Percentiles rank a stretch among this genome's conserved stretches.
Conservation (phyloP, 2,888 invertebrate genomes). For the Himalopsyche kuldschensis region DNA sequence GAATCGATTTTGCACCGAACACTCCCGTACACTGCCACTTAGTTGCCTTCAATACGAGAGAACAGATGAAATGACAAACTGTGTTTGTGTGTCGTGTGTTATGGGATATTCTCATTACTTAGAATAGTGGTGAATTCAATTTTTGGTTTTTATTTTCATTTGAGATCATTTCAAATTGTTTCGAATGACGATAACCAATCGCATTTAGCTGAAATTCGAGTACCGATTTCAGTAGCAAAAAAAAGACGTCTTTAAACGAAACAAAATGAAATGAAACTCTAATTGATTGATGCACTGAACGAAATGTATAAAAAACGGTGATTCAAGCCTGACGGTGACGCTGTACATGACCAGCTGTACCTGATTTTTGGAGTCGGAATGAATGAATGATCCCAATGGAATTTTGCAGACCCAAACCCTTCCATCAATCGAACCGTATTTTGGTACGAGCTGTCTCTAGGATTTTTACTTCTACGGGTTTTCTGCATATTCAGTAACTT, state of each 20-base stretch:
- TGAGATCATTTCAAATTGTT: slow-evolving; percentile 34
- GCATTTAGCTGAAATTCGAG: neutral
- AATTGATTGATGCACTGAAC: slow-evolving; percentile 24
- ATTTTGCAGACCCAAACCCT: neutral
- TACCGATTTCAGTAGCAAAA: neutral
- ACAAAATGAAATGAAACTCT: slow-evolving; percentile 30
- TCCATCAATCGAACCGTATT: neutral
- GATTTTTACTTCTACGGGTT: neutral
- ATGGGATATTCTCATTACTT: slow-evolving; percentile 36
- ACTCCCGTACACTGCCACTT: slow-evolving; percentile 50
- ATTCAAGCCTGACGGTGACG: slow-evolving; percentile 19
- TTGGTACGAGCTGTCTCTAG: neutral
- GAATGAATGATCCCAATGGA: slow-evolving; percentile 32
- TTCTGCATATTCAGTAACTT: neutral
- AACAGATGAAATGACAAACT: slow-evolving; percentile 39
- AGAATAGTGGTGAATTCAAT: slow-evolving; percentile 33
- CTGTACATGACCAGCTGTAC: slow-evolving; percentile 36
- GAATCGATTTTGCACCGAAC: slow-evolving; percentile 68
- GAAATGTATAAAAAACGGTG: slow-evolving; percentile 16
- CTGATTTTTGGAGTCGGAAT: slow-evolving; percentile 24
- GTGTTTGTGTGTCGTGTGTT: slow-evolving; percentile 43
- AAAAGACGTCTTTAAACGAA: slow-evolving; percentile 16
- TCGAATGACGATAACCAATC: slow-evolving; percentile 12
- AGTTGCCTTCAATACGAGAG: slow-evolving; percentile 36
- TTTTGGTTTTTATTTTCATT: slow-evolving; percentile 25